Evolutionary conservation across 2,797 vertebrate species (phyloP).

Genomic region (Enteromius fasciolatus): DNA sequence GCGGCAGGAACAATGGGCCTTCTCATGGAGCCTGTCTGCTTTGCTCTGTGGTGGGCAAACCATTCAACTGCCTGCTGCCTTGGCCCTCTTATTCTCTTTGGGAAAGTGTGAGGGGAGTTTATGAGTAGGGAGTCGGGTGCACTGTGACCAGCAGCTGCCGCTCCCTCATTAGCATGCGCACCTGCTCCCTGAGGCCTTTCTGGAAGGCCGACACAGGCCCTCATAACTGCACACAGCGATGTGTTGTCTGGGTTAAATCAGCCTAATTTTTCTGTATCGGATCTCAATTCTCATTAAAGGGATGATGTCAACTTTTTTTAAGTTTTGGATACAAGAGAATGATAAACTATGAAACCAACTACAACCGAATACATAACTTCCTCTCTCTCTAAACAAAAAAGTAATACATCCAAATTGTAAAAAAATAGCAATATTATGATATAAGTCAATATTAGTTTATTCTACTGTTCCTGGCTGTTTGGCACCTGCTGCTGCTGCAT

Average conservation of each 20-base stretch:
- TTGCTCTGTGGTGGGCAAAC: constrained; percentile 55
- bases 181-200: constrained; percentile 84
- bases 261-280: neutral
- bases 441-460: neutral
- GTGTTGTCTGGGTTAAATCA: constrained; percentile 36
- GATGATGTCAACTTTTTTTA: neutral
- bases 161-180: constrained; percentile 89
- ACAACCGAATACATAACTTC: neutral
- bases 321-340: neutral
- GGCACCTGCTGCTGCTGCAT: neutral
- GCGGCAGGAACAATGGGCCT: constrained; percentile 77
- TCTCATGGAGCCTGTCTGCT: constrained; percentile 74
- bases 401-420: neutral
- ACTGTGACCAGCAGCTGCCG: constrained; percentile 81
- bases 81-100: constrained; percentile 55
- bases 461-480: neutral
- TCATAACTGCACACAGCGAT: constrained; percentile 39
- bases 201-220: constrained; percentile 68
- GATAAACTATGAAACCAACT: neutral
- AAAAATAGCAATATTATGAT: neutral
- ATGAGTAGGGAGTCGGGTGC: constrained; percentile 44
- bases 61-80: constrained; percentile 62
- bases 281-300: neutral
- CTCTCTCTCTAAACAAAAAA: neutral
- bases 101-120: constrained; percentile 64